These are phyloP conservation scores for Mastomys coucha DNA, from an alignment of 2,113 vertebrate species.

Conservation along the genomic window DNA sequence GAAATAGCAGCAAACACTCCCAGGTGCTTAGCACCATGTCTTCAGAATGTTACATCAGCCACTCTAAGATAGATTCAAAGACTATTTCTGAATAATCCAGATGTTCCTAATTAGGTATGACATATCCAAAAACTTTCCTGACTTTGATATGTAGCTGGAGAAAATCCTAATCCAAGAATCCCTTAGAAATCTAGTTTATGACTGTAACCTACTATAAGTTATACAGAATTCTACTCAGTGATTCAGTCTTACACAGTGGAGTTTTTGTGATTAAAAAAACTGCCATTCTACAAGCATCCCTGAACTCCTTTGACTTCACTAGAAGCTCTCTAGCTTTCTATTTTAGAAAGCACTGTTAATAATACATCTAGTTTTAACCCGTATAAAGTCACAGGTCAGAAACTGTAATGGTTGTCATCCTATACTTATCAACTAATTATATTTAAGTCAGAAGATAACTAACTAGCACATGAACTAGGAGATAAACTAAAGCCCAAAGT, in stretches of 20 bases:
- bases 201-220: background rate
- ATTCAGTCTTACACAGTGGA: background rate
- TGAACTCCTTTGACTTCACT: background rate
- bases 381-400: background rate
- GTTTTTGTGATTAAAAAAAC: slow-evolving; percentile 41
- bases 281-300: background rate
- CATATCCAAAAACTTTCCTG: background rate
- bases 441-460: slow-evolving; percentile 11
- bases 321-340: slow-evolving; percentile 52
- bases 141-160: slow-evolving; percentile 17
- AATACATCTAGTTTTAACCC: slow-evolving; percentile 47
- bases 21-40: background rate
- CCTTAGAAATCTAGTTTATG: slow-evolving; percentile 29
- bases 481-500: background rate
- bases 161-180: slow-evolving; percentile 12
- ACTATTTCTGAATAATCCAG: background rate
- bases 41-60: background rate
- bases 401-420: slow-evolving; percentile 40
- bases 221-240: slow-evolving; percentile 29
- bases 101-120: slow-evolving; percentile 29
- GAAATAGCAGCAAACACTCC: slow-evolving; percentile 12
- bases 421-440: slow-evolving; percentile 16
- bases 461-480: slow-evolving; percentile 46
- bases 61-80: slow-evolving; percentile 20
- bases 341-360: slow-evolving; percentile 36